Base-by-base conservation (phyloP, 2,113 vertebrate species). In the Cyrtonyx montezumae region DNA sequence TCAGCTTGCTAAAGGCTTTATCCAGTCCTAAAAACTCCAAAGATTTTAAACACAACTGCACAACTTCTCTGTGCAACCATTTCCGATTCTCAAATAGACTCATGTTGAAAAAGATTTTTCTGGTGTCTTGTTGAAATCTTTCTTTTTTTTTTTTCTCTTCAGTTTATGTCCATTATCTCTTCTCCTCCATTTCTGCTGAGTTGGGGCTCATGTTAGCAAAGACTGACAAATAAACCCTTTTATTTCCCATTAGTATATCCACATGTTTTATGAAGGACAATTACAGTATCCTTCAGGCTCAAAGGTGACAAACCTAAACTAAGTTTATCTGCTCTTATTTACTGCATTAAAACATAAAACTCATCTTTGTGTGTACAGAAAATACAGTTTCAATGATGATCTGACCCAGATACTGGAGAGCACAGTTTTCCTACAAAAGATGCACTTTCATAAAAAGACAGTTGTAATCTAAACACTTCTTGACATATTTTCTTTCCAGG, bases 391-490 rank as follows among this genome's bases (percentile, higher is more conserved):
- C 48, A 81, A 5, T 80, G 80, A 93, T 61, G 42, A 68, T 94
- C 49, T 91, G 80, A 76, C 69, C 62, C 68, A 88, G 84, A 88
- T 82, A 66, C 68, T 58, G 43, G 59, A 94, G 61, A 48, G 75
- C 84, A 78, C 10, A 65, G 53, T 90, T 59, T 91, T 83, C 73
- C 37, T 55, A 92, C 91, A 88, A 73, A 96, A 94, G 37, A 84
- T 45, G 21, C 43, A 56, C 75, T 73, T 94, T 91, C 46, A 86
- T 91, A 78, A 58, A 94, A 95, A 81, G 77, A 59, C 82, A 49
- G 80, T 79, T 68, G 62, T 93, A 81, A 88, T 69, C 73, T 92
- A 95, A 95, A 94, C 69, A 91, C 49, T 88, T 94, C 61, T 68
- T 87, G 71, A 79, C 69, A 55, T 83, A 62, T 88, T 95, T 90